Evolutionary conservation across 1,140 invertebrate genomes (phyloP).

Genomic region (Macrotrachela quadricornifera): DNA sequence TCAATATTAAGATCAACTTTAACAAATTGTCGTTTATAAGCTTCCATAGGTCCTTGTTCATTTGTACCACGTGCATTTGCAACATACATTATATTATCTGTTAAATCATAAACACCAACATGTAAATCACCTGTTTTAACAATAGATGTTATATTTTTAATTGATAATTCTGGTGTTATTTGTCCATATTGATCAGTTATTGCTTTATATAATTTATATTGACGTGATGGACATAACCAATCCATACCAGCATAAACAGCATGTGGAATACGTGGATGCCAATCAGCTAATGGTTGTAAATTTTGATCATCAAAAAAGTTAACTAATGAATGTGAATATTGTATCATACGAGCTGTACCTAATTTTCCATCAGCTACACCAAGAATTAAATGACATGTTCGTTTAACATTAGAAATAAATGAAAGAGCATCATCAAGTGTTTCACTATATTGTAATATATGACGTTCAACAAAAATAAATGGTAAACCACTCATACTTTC

Average conservation of each 20-base stretch:
- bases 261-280: conserved; percentile 19
- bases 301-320: conserved; percentile 17
- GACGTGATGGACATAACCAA: conserved; percentile 3
- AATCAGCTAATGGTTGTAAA: conserved; percentile 13
- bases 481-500: conserved; percentile 17
- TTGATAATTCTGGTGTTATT: conserved; percentile 14
- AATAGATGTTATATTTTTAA: conserved; percentile 14
- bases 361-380: conserved; percentile 19
- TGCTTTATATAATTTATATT: neutral
- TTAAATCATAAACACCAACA: conserved; percentile 17
- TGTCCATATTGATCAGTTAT: conserved; percentile 13
- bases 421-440: conserved; percentile 14
- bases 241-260: conserved; percentile 16
- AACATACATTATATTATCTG: conserved; percentile 13
- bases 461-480: conserved; percentile 15
- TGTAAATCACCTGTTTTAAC: conserved; percentile 16
- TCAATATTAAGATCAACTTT: too few relatives aligned
- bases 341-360: conserved; percentile 13
- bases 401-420: conserved; percentile 11
- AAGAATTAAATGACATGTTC: conserved; percentile 18
- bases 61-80: conserved; percentile 14
- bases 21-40: too few relatives aligned
- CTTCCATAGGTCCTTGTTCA: conserved; percentile 11
- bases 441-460: conserved; percentile 18
- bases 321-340: conserved; percentile 16